phyloP scores from a whole-genome alignment of 2,113 vertebrate species.

The Xerus inauris region DNA sequence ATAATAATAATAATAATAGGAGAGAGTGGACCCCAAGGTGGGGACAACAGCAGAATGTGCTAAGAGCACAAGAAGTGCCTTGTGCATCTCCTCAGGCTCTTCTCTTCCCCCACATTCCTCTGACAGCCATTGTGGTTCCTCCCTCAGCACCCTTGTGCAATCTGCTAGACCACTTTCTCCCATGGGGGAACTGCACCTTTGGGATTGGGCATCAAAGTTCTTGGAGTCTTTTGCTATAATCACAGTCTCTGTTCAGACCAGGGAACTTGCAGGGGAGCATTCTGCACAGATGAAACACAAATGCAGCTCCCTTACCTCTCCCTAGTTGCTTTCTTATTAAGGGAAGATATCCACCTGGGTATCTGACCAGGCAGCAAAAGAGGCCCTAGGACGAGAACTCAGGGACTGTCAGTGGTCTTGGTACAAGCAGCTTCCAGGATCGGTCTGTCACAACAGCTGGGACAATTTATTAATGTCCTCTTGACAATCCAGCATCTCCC shows the following conservation, averaged over 20 bases:
- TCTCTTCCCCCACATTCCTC: background rate
- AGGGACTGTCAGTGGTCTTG: accelerated
- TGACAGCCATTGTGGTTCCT: no score
- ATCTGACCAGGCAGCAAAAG: background rate
- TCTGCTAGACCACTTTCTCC: background rate
- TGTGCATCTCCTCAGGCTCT: background rate
- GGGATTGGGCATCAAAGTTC: background rate
- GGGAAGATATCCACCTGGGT: background rate
- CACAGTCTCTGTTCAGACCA: background rate
- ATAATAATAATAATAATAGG: no score
- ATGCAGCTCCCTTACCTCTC: background rate
- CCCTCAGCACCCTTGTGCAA: background rate
- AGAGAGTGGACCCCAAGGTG: no score
- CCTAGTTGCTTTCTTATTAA: background rate
- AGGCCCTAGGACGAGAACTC: background rate
- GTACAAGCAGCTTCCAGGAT: background rate
- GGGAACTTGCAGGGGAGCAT: background rate
- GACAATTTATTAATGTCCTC: background rate
- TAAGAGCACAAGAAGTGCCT: background rate
- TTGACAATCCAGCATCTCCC: background rate
- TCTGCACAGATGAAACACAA: accelerated
- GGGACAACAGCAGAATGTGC: background rate
- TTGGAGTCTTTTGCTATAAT: background rate
- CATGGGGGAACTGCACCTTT: background rate
- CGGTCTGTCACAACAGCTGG: background rate